These are phyloP conservation scores for Lichenostomus cassidix DNA, from an alignment of 2,113 vertebrate species.

Conservation along the genomic window DNA sequence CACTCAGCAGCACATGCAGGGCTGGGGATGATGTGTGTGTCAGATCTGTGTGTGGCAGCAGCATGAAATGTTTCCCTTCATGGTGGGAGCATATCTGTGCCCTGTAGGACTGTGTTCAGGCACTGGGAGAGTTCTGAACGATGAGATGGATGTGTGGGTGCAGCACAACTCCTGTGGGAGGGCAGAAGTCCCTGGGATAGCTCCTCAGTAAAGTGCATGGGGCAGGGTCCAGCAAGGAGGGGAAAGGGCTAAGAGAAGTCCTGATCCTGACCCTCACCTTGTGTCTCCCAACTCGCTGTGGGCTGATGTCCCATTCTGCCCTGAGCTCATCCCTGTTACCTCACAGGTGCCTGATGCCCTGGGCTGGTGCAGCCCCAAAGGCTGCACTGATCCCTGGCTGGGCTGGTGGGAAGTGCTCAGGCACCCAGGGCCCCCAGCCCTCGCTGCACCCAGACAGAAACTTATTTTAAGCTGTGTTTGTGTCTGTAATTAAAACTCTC, in stretches of 20 bases:
- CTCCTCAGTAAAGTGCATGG: background rate
- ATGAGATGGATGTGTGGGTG: background rate
- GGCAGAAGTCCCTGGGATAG: background rate
- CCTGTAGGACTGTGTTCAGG: background rate
- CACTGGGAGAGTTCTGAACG: background rate
- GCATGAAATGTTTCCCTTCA: background rate
- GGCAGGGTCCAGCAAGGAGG: background rate
- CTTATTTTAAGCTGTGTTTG: background rate
- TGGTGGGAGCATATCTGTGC: background rate
- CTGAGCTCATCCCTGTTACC: background rate
- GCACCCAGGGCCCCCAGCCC: background rate
- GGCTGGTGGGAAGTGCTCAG: background rate
- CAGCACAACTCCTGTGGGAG: too few relatives aligned
- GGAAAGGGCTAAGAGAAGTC: background rate
- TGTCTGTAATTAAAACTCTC: background rate
- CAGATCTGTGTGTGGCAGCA: background rate
- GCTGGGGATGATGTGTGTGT: background rate
- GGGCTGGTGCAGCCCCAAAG: background rate
- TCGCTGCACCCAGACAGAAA: fast-evolving
- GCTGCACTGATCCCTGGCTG: background rate
- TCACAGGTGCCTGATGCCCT: background rate
- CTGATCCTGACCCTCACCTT: too few relatives aligned
- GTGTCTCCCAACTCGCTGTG: fast-evolving
- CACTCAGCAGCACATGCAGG: background rate
- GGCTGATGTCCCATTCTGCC: background rate